Base-by-base conservation (phyloP, 2,113 vertebrate species). In the Sander lucioperca region DNA sequence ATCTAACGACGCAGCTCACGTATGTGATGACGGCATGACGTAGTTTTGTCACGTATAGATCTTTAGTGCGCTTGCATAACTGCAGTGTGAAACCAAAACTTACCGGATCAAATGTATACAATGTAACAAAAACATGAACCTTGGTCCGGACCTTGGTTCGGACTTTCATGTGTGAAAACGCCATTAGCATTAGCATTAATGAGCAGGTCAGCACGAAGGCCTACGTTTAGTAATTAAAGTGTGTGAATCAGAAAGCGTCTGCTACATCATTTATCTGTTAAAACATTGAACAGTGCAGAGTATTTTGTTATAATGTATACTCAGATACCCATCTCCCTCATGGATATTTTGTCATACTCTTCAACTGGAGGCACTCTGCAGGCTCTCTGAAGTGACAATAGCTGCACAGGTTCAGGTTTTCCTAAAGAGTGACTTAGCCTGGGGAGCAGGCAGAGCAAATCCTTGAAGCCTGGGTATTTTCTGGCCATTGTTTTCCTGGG, bases 401-500 rank as follows among this genome's bases (percentile, higher is more conserved):
- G 23, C 16, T 33, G 3, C 19, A 5, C 21, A 5, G 59, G 58
- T 48, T 62, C 5, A 51, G 36, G 25, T 69, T 83, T 77, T 65
- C 27, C 79, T 50, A 39, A 66, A 67, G 64, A 74, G n/a, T 21
- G 50, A 72, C 58, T 75, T 30, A 56, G n/a, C 73, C 56, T 27
- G 2, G 14, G 3, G 72, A 80, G 73, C 27, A 48, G 45, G 59
- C 73, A 33, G 64, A 83, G 70, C 12, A 63, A 88, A 85, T 85
- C 82, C 73, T 85, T 64, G 30, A 83, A 82, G 68, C 83, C 57
- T 39, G 11, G 27, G 9, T 81, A 27, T 84, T 88, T 86, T 69
- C 43, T 79, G 48, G 6, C 64, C 74, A 84, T 92, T 91, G 86
- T 92, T 86, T 91, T 89, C 64, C 83, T 61, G 57, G 61, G 36